Evolutionary conservation across 2,888 invertebrate genomes (phyloP).

Genomic region (Meiosimyza platycephala): DNA sequence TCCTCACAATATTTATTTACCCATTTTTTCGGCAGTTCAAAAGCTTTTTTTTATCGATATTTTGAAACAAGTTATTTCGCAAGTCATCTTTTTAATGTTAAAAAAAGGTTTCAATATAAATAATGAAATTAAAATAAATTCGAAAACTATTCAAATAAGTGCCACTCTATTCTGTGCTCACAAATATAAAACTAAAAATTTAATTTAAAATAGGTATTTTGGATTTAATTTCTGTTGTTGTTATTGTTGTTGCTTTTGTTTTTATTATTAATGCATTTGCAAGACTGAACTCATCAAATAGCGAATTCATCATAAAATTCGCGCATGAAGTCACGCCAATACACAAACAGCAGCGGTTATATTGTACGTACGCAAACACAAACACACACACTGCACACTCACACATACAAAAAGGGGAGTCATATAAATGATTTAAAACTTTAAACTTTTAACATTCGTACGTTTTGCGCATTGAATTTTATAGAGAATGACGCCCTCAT

Average conservation of each 20-base stretch:
- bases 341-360: not conserved
- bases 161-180: too few species aligned
- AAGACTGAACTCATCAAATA: conserved; percentile 41
- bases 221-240: not conserved
- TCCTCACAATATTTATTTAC: too few species aligned
- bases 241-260: conserved; percentile 11
- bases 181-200: not conserved
- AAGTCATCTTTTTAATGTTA: too few species aligned
- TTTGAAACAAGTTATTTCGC: too few species aligned
- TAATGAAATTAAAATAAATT: too few species aligned
- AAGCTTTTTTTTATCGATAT: too few species aligned
- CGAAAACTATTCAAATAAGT: too few species aligned
- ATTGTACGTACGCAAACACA: not conserved
- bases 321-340: not conserved
- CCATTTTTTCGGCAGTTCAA: too few species aligned
- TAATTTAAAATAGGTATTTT: conserved; percentile 28
- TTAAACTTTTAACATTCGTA: conserved; percentile 43
- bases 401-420: conserved; percentile 6
- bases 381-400: conserved; percentile 4
- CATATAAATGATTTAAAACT: conserved; percentile 46
- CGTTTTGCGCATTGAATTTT: conserved; percentile 28
- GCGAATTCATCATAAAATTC: conserved; percentile 41
- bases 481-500: conserved; percentile 35
- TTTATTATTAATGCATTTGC: conserved; percentile 38
- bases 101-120: too few species aligned